Evolutionary conservation across 2,888 invertebrate genomes (phyloP), one percentile per base, ranked within the genome.

Genomic region (Notodonta dromedarius): DNA sequence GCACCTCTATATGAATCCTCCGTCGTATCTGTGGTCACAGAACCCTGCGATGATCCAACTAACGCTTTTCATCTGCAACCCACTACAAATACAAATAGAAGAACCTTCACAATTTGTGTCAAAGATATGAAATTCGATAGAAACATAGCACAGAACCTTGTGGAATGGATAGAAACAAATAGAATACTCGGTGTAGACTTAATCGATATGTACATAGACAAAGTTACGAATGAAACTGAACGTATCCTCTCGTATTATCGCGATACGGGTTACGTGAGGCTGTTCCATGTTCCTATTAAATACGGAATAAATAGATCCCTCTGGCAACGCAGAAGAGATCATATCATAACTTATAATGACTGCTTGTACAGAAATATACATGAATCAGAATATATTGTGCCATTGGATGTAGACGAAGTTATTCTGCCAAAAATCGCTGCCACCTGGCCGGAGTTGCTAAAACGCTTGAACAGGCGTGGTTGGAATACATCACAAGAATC

Each of bases 311-410:
- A 82, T 40, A 83, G 88, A 75, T 83, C 87, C 65, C 78, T 94
- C 46, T 96, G 96, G 94, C 96, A 96, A 80, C 80, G 91, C 51
- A 95, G 96, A 77, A 92, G 97, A 73, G 95, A 96, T 86, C 97
- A 97, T 81, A 88, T 97, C 44, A 94, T 97, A 66, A 95, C 96
- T 0, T 97, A 97, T 84, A 97, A 97, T 83, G 96, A 96, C 83
- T 97, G 97, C 80, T 94, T 97, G 63, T 96, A 97, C 83, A 94
- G 96, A 81, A 96, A 96, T 87, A 87, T 96, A 58, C 88, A 94
- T 73, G 91, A 91, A 68, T 95, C 96, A 50, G 94, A 95, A 74
- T 96, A 93, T 80, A 88, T 96, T 16, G 89, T 96, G 40, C 96
- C 96, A 11, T 86, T 97, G 71, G 97, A 97, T 81, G 92, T 96